Evolutionary conservation across 2,797 vertebrate genomes (phyloP), one percentile per base, ranked within the genome.

Genomic region (Sebastes melanostomus): DNA sequence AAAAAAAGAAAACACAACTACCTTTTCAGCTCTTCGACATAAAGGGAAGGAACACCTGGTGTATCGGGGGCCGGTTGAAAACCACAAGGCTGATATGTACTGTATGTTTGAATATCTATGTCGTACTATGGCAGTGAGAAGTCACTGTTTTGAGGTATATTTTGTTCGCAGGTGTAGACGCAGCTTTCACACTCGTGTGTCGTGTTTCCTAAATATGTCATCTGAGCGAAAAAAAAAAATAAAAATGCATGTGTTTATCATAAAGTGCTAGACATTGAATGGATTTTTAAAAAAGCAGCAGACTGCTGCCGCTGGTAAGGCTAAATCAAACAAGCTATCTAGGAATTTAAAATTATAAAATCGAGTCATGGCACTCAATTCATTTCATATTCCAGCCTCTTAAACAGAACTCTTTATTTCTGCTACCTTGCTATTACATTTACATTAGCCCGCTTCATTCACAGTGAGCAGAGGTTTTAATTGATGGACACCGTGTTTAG

Each of bases 111-210:
- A 84, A 80, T 83, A 78, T 89, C 54, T 85, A 76, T 72, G 84
- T 88, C 75, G 71, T 89, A 74, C 82, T 90, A 88, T 91, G 88
- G 93, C 94, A 94, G 93, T 94, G 91, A 94, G 72, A 86, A 82
- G 79, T 93, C 89, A 87, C 79, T 87, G 85, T 89, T 90, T 79
- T 95, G 94, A 92, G 93, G 94, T 95, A 95, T 92, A 91, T 92
- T 92, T 91, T 89, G 89, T 89, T 93, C 86, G 83, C 91, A 91
- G 81, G 81, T 89, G 83, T 84, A 77, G 85, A 88, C 29, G 25
- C 79, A 77, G 84, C 77, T 84, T 89, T 83, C 75, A 86, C 58
- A 86, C 87, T 60, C 77, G 38, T 65, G 32, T 88, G 71, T 81
- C n/a, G 30, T 78, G 79, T 86, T 85, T 81, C 54, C 71, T 83